phyloP scores from a whole-genome alignment of 2,113 vertebrate species.

The Pycnonotus jocosus region DNA sequence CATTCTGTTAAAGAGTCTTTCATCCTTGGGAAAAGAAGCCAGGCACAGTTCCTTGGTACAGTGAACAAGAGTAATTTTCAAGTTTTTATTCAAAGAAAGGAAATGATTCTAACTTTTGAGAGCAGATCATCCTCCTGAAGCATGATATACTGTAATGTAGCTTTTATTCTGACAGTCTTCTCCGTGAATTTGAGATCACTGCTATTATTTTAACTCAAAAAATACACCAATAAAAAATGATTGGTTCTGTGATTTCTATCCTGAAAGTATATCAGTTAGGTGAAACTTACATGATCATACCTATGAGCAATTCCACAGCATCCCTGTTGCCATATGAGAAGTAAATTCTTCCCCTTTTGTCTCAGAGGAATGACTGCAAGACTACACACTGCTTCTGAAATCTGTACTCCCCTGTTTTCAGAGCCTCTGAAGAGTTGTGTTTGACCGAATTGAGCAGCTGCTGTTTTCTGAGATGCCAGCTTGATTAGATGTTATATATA shows the following conservation, averaged over 20 bases:
- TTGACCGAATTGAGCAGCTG: constrained; percentile 20
- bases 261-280: neutral
- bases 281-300: neutral
- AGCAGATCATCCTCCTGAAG: neutral
- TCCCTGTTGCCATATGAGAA: neutral
- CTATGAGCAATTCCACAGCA: neutral
- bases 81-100: neutral
- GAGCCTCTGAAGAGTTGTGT: neutral
- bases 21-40: neutral
- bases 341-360: neutral
- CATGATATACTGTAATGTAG: neutral
- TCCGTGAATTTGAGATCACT: neutral
- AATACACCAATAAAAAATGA: neutral
- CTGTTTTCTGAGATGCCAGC: neutral
- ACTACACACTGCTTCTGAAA: neutral
- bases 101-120: neutral
- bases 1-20: neutral
- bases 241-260: neutral
- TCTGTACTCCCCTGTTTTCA: neutral
- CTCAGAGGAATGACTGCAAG: neutral
- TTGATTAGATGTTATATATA: neutral
- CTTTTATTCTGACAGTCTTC: neutral
- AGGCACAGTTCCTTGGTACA: neutral
- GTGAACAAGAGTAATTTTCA: neutral
- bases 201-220: neutral